Base-by-base conservation (phyloP, 2,797 vertebrate genomes). In the Cuniculus paca region DNA sequence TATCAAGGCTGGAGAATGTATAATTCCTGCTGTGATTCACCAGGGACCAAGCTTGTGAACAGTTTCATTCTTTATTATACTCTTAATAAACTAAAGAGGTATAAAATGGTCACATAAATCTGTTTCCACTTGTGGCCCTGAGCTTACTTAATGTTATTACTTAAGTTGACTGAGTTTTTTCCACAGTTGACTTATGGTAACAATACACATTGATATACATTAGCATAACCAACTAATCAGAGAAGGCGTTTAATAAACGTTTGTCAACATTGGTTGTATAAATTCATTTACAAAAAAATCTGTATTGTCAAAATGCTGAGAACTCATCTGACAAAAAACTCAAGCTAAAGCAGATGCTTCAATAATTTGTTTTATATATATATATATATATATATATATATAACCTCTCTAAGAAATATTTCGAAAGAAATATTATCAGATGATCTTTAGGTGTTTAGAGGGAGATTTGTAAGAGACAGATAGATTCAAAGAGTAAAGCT, bases 391-490 rank as follows among this genome's bases (percentile, higher is more conserved):
- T 45, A 56, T 48, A 74, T 79, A 65, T 45, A 79, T 54, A 81
- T 8, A 84, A 72, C 83, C 26, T 74, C 60, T 77, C 63, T 85
- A 80, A 39, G 36, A 95, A 88, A 60, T 87, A 45, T 50, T 74
- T 91, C 48, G 81, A 74, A 94, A 93, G 81, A 92, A 92, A 94
- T 42, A 74, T 83, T 79, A 93, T 31, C 83, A 90, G 61, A 84
- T 87, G 88, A 96, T 95, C 48, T 91, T 86, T 81, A 94, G 60
- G 60, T 94, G 68, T 81, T 96, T 93, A 95, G 86, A 82, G 84
- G 74, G 42, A 88, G 65, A 63, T 93, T 90, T 79, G 45, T 94
- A 63, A 12, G 39, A 89, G 79, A 74, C 91, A 90, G 24, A 4
- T 63, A 92, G 56, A 94, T 52, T 93, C 88, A 84, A 95, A 94